These are phyloP conservation scores for Marmota flaviventris DNA, from an alignment of 2,113 vertebrate genomes.

Conservation along the genomic window DNA sequence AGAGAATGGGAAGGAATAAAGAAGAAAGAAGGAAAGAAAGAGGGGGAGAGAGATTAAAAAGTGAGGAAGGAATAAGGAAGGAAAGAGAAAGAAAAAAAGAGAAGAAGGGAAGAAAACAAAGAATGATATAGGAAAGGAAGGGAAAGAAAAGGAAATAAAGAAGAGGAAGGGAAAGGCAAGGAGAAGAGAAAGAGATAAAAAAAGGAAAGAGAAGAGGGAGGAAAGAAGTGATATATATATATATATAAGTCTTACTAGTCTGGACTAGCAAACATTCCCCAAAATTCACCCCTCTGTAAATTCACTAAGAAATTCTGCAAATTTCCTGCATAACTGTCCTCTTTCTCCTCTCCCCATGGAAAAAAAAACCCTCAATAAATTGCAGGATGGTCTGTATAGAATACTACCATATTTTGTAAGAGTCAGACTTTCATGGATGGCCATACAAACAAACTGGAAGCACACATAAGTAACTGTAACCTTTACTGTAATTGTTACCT, in stretches of 20 bases:
- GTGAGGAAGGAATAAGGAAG: too few species aligned
- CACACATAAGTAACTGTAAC: too few species aligned
- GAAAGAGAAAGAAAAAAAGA: too few species aligned
- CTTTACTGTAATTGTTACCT: background rate
- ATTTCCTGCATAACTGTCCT: background rate
- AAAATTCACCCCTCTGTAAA: background rate
- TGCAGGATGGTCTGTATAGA: too few species aligned
- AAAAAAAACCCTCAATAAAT: conserved; percentile 24
- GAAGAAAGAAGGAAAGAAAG: accelerated
- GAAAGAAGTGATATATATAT: background rate
- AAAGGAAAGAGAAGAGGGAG: too few species aligned
- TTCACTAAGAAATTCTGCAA: background rate
- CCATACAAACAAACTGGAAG: background rate
- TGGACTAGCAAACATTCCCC: conserved; percentile 25
- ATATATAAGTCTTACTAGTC: background rate
- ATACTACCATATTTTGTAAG: background rate
- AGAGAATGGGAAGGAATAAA: background rate
- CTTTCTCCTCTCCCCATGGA: background rate
- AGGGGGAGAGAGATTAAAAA: accelerated
- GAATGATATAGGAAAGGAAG: background rate
- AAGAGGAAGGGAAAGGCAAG: accelerated
- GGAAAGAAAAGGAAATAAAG: background rate
- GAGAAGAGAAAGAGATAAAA: accelerated
- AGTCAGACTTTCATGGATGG: background rate
- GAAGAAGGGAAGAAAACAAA: too few species aligned